phyloP scores from a whole-genome alignment of 2,113 vertebrate species.

The Pipa parva region DNA sequence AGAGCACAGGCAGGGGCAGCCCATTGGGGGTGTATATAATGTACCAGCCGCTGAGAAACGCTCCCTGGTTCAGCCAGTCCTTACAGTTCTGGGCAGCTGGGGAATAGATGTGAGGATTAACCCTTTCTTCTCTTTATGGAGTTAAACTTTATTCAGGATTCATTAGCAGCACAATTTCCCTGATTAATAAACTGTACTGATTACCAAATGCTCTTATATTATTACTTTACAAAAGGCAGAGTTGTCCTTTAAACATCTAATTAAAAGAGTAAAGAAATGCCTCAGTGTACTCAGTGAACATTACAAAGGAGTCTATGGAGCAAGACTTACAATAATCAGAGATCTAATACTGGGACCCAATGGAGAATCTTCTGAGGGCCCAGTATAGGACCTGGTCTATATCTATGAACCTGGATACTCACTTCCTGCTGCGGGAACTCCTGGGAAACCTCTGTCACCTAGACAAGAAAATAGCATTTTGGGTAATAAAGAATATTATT shows the following conservation, averaged over 20 bases:
- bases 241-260: too few species aligned
- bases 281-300: too few species aligned
- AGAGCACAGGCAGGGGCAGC: not conserved
- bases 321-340: too few species aligned
- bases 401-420: constrained; percentile 7
- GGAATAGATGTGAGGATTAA: too few species aligned
- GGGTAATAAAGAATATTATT: not conserved
- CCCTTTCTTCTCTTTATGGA: too few species aligned
- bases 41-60: not conserved
- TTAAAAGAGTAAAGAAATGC: too few species aligned
- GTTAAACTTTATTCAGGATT: too few species aligned
- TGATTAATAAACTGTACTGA: too few species aligned
- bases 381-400: not conserved
- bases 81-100: not conserved
- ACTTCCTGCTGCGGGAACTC: not conserved
- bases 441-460: constrained; percentile 12
- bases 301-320: too few species aligned
- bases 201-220: too few species aligned
- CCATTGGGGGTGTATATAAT: not conserved
- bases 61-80: not conserved
- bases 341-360: not conserved
- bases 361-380: not conserved
- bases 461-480: not conserved
- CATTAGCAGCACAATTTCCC: too few species aligned
- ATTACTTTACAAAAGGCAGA: too few species aligned